Conservation (phyloP, 1,140 invertebrate species). For the Cyphomyrmex costatus region DNA sequence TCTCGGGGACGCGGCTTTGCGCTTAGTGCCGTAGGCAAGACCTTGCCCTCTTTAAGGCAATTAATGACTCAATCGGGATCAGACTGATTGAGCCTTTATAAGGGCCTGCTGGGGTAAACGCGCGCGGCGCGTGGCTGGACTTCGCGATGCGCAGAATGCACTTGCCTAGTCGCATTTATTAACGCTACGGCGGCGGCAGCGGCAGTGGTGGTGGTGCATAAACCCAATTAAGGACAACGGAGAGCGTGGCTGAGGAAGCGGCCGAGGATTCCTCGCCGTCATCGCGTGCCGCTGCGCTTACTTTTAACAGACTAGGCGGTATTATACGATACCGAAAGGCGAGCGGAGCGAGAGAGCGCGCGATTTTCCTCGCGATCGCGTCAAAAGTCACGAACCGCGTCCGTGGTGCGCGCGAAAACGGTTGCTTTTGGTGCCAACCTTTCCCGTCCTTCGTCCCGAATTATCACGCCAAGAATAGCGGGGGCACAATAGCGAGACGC, state of each 20-base stretch:
- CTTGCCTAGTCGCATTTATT: slow-evolving; percentile 79
- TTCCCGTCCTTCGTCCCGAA: slow-evolving; percentile 55
- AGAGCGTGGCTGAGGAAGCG: slow-evolving; percentile 61
- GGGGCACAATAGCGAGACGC: slow-evolving; percentile 44
- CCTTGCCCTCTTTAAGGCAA: slow-evolving; percentile 80
- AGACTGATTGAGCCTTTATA: slow-evolving; percentile 80
- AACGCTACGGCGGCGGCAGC: slow-evolving; percentile 68
- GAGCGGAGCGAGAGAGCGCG: slow-evolving; percentile 1
- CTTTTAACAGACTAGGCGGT: background rate
- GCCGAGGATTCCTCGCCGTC: slow-evolving; percentile 70
- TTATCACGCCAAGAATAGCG: slow-evolving; percentile 57
- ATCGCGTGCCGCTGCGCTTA: slow-evolving; percentile 33
- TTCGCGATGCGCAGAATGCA: slow-evolving; percentile 79
- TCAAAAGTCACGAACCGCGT: slow-evolving; percentile 54
- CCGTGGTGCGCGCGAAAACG: slow-evolving; percentile 30
- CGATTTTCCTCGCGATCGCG: slow-evolving; percentile 44
- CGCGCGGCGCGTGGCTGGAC: slow-evolving; percentile 77
- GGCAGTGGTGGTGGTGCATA: slow-evolving; percentile 53
- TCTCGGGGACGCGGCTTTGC: slow-evolving; percentile 61
- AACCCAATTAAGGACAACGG: slow-evolving; percentile 78
- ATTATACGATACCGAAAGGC: slow-evolving; percentile 7
- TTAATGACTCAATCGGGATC: slow-evolving; percentile 79
- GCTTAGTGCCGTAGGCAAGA: slow-evolving; percentile 70
- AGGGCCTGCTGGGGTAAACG: slow-evolving; percentile 71
- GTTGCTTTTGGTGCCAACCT: slow-evolving; percentile 55